Conservation (phyloP, 1,140 invertebrate species). For the Pseudoatta argentina region DNA sequence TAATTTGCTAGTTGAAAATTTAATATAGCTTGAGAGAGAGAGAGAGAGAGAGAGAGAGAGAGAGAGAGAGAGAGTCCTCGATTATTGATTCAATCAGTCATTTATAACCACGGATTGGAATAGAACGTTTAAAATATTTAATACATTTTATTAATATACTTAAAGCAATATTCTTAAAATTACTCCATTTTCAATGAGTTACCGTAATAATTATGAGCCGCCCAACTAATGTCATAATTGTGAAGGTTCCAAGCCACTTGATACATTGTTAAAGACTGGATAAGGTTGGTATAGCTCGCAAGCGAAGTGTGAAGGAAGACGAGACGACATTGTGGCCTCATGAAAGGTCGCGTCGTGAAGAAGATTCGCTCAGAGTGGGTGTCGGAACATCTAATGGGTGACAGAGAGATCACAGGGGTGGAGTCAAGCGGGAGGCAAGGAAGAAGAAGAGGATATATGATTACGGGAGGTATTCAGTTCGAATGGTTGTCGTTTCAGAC, state of each 20-base stretch:
- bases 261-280: constrained; percentile 28
- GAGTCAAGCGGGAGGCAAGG: neutral
- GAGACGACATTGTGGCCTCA: constrained; percentile 55
- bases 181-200: neutral
- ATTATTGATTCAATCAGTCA: neutral
- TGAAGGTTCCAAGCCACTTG: neutral
- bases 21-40: neutral
- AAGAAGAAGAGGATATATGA: constrained; percentile 64
- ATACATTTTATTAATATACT: neutral
- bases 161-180: neutral
- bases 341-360: constrained; percentile 64
- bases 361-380: constrained; percentile 71
- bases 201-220: neutral
- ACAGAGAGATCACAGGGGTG: neutral
- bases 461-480: constrained; percentile 75
- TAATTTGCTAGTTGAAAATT: neutral
- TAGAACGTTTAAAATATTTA: neutral
- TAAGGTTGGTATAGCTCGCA: neutral
- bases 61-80: too few species aligned
- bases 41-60: too few species aligned
- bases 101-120: neutral
- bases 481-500: constrained; percentile 76
- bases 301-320: neutral
- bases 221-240: neutral
- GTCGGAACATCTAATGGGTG: constrained; percentile 50